Evolutionary conservation across 2,113 vertebrate species (phyloP).

Genomic region (Coptodon rendalli): DNA sequence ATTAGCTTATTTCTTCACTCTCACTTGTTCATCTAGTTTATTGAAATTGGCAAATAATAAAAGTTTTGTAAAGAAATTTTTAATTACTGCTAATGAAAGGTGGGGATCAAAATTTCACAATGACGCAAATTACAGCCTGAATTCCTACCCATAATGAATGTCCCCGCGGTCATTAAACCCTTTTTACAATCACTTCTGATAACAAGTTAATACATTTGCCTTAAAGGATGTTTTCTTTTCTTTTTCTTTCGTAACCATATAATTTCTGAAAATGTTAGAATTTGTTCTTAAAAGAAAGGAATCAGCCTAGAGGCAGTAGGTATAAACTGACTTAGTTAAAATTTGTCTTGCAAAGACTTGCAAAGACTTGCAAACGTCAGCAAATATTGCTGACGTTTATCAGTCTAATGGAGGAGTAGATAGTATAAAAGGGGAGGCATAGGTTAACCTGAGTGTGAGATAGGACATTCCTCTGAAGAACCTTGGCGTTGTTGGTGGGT

Average conservation of each 20-base stretch:
- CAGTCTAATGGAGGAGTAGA: conserved; percentile 60
- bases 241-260: neutral
- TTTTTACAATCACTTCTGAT: conserved; percentile 17
- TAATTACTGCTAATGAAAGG: neutral
- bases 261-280: neutral
- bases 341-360: neutral
- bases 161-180: conserved; percentile 4
- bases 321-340: neutral
- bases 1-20: neutral
- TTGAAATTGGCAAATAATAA: neutral
- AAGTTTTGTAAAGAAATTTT: neutral
- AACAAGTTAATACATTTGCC: neutral
- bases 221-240: neutral
- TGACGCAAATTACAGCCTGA: neutral
- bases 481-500: neutral
- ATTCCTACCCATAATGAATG: neutral
- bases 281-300: neutral
- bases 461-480: neutral
- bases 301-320: neutral
- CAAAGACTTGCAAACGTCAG: neutral
- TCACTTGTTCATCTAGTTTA: neutral
- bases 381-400: conserved; percentile 46
- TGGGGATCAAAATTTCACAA: neutral
- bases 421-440: conserved; percentile 39
- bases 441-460: conserved; percentile 31